These are phyloP conservation scores for Nephrotoma appendiculata DNA, from an alignment of 2,888 invertebrate genomes.

Conservation along the genomic window DNA sequence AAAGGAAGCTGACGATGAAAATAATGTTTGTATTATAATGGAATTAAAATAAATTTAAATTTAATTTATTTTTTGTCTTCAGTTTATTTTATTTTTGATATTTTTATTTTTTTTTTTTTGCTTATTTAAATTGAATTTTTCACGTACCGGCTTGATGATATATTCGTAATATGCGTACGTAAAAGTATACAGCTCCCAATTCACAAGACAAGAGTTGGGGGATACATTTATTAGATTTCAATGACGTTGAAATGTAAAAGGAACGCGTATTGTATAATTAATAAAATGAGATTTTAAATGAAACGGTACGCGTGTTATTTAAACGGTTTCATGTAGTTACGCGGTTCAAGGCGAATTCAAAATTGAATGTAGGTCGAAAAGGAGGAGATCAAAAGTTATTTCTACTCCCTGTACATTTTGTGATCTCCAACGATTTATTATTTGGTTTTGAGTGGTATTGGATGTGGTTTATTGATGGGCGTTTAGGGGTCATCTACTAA, in stretches of 20 bases:
- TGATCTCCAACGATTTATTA: too few species aligned
- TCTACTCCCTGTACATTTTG: too few species aligned
- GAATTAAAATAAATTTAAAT: not conserved
- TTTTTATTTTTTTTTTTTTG: not conserved
- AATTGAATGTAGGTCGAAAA: too few species aligned
- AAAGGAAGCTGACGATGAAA: not conserved
- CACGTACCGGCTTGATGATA: not conserved
- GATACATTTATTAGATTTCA: not conserved
- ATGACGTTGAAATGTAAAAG: not conserved
- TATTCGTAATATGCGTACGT: not conserved
- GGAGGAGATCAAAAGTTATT: too few species aligned
- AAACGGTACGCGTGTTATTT: too few species aligned
- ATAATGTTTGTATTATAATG: not conserved
- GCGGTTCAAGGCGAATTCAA: too few species aligned
- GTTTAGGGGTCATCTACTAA: too few species aligned
- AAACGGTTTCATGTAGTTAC: too few species aligned
- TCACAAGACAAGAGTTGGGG: not conserved
- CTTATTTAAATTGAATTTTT: not conserved
- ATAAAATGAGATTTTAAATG: too few species aligned
- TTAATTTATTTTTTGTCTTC: not conserved
- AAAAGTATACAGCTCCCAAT: not conserved
- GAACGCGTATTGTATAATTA: too few species aligned
- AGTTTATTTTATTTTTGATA: not conserved
- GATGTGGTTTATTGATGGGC: too few species aligned
- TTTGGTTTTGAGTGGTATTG: too few species aligned